Evolutionary conservation across 2,113 vertebrate species (phyloP), one percentile per base, ranked within the genome.

Genomic region (Brevimyrus niger): DNA sequence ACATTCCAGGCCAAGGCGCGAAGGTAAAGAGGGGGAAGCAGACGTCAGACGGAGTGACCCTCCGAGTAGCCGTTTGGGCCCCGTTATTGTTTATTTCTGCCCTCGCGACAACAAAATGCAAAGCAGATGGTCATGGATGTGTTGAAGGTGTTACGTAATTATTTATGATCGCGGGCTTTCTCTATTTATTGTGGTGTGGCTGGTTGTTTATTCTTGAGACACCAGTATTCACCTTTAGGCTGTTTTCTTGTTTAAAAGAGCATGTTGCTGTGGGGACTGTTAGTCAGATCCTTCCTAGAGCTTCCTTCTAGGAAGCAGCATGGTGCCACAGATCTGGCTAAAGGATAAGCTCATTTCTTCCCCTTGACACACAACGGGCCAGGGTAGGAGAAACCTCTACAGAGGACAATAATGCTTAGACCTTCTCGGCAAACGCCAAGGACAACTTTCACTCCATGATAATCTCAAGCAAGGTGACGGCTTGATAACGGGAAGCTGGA

Each of bases 281-380:
- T 7, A 82, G 19, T 44, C 42, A 84, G 11, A 9, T 10, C 17
- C 21, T 47, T 8, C 82, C 19, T 55, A 55, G 19, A 87, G 15
- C 51, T 61, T 89, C 86, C 44, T 31, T 55, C 48, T 87, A 23
- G 42, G 89, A 91, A 92, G 90, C 89, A 84, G 90, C 92, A 86
- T 61, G 90, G 87, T 90, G 86, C 89, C 90, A 88, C 53, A 92
- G 94, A 94, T 93, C 93, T 92, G 92, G 92, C 94, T 94, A 93
- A 94, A 95, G 93, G 91, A 95, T 94, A 94, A 94, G 94, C 94
- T 94, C 94, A 94, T 93, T 93, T 91, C 93, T 93, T 94, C 92
- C 92, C 93, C 93, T 91, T 93, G 93, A 95, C 95, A 95, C 95
- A 95, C 95, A 95, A 95, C 94, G 94, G 91, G 92, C 91, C 90